Percentiles rank a stretch among this genome's conserved stretches.
Evolutionary conservation across 2,113 vertebrate genomes (phyloP).

Genomic region (Helogale parvula): DNA sequence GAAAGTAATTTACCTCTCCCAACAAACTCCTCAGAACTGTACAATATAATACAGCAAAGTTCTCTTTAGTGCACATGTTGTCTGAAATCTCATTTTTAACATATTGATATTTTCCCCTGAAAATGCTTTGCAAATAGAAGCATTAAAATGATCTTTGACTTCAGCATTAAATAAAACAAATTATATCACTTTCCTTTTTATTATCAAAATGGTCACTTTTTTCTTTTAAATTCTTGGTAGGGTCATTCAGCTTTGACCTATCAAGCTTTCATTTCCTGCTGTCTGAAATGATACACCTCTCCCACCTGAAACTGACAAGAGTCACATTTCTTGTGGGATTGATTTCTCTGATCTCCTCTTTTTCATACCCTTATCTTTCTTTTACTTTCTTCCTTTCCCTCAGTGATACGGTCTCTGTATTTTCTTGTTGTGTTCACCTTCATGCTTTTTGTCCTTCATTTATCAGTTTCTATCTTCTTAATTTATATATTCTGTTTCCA

Average conservation of each 20-base stretch:
- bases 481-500: background rate
- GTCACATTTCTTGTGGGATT: slow-evolving; percentile 66
- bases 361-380: slow-evolving; percentile 44
- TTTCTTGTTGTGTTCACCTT: slow-evolving; percentile 14
- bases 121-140: background rate
- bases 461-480: background rate
- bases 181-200: slow-evolving; percentile 60
- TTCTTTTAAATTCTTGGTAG: slow-evolving; percentile 46
- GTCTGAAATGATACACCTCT: slow-evolving; percentile 74
- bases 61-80: background rate
- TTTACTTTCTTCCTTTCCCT: background rate
- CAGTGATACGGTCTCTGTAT: slow-evolving; percentile 5
- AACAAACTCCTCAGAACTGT: background rate
- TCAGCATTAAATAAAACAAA: slow-evolving; percentile 51
- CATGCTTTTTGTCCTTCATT: background rate
- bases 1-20: slow-evolving; percentile 19
- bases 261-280: slow-evolving; percentile 71
- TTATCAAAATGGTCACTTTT: slow-evolving; percentile 62
- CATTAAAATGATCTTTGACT: slow-evolving; percentile 35
- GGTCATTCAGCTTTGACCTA: slow-evolving; percentile 63
- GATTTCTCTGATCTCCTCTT: slow-evolving; percentile 70
- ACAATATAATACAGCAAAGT: background rate
- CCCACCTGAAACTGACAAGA: slow-evolving; percentile 70
- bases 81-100: slow-evolving; percentile 42
- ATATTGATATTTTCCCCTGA: slow-evolving; percentile 39